Percentiles rank a stretch among this genome's conserved stretches.
These are phyloP conservation scores for Phaethornis superciliosus DNA, from an alignment of 2,113 vertebrate species.

Conservation along the genomic window DNA sequence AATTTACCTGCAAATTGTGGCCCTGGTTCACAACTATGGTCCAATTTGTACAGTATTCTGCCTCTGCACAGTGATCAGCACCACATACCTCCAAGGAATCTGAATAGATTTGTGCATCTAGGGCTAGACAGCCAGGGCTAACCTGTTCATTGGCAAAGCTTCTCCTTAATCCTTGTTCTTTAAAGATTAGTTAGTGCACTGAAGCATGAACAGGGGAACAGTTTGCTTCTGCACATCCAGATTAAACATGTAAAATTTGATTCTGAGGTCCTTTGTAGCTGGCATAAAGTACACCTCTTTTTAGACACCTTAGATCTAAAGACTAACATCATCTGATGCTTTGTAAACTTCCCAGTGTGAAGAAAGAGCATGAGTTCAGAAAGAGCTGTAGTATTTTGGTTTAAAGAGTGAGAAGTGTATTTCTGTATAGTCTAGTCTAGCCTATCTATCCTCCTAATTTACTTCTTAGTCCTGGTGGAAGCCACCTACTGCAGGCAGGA, in stretches of 20 bases:
- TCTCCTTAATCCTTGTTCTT: slow-evolving; percentile 41
- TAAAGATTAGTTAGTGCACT: slow-evolving; percentile 46
- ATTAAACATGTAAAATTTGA: not conserved
- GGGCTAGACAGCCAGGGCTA: not conserved
- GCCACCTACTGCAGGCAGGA: not conserved
- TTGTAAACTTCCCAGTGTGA: not conserved
- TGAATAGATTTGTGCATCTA: not conserved
- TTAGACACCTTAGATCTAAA: not conserved
- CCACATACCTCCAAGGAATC: not conserved
- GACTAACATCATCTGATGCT: not conserved
- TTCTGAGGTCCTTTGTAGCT: not conserved
- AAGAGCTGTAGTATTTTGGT: not conserved
- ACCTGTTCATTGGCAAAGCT: slow-evolving; percentile 19
- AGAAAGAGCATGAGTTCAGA: not conserved
- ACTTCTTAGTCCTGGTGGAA: not conserved
- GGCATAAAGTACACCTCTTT: not conserved
- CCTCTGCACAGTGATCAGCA: not conserved
- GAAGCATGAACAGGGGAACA: not conserved
- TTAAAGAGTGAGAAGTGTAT: not conserved
- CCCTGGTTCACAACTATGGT: not conserved
- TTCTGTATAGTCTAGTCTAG: not conserved
- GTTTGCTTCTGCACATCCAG: not conserved
- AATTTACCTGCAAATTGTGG: not conserved
- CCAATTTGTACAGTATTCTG: not conserved
- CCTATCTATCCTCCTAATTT: not conserved